Conservation (phyloP, 2,888 invertebrate genomes). For the Harpagoxenus sublaevis region DNA sequence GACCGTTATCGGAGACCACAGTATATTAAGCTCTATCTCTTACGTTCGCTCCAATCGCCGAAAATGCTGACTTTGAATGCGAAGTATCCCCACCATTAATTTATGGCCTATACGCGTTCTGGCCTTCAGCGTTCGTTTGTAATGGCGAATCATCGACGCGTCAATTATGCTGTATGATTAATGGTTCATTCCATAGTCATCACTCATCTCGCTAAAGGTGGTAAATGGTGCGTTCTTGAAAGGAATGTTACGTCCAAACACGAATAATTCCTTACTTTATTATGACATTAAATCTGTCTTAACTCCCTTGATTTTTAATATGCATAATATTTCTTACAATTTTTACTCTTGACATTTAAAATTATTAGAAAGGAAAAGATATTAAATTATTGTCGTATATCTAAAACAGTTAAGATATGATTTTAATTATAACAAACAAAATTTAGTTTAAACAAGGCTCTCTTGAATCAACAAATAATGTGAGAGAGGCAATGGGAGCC, state of each 20-base stretch:
- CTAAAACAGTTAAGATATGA: not conserved
- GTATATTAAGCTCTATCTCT: constrained; percentile 74
- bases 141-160: constrained; percentile 44
- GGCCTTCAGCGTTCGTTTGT: constrained; percentile 35
- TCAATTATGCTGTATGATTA: constrained; percentile 45
- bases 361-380: not conserved
- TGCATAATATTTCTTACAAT: not conserved
- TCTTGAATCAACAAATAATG: too few relatives aligned
- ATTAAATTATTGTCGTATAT: not conserved
- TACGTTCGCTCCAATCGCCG: constrained; percentile 26
- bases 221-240: constrained; percentile 42
- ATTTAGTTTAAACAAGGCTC: not conserved
- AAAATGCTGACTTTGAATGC: constrained; percentile 49
- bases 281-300: constrained; percentile 3
- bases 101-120: constrained; percentile 14
- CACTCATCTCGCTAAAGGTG: constrained; percentile 28
- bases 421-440: not conserved
- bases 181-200: constrained; percentile 25
- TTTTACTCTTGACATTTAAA: not conserved
- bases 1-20: constrained; percentile 61
- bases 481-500: too few relatives aligned
- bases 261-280: constrained; percentile 2
- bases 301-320: not conserved
- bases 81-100: constrained; percentile 44
- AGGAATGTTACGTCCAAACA: not conserved